These are phyloP conservation scores for Limanda limanda DNA, from an alignment of 2,113 vertebrate species.

Conservation along the genomic window DNA sequence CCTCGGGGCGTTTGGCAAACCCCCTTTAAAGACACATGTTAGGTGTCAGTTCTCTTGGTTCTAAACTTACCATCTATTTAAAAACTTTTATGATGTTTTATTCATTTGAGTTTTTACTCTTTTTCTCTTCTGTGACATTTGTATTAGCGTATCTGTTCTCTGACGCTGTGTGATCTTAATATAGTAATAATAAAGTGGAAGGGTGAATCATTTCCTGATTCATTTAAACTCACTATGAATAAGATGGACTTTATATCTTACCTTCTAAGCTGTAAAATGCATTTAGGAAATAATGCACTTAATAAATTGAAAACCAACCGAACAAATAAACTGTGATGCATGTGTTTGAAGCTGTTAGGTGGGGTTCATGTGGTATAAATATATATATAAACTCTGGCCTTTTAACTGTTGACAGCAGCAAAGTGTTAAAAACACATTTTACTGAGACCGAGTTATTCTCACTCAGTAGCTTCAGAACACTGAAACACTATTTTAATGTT, in stretches of 20 bases:
- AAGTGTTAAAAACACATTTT: constrained; percentile 2
- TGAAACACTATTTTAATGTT: constrained; percentile 4
- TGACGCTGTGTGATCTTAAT: too few relatives aligned
- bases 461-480: not conserved
- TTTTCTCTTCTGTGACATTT: too few relatives aligned
- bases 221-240: not conserved
- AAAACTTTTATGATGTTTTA: too few relatives aligned
- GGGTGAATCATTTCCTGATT: too few relatives aligned
- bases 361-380: not conserved
- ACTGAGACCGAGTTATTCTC: constrained; percentile 15
- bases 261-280: not conserved
- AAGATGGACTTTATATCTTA: not conserved
- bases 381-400: not conserved
- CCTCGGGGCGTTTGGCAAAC: too few relatives aligned
- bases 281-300: not conserved
- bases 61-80: too few relatives aligned
- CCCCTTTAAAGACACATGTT: too few relatives aligned
- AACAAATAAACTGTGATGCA: not conserved
- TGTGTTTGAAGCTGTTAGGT: not conserved
- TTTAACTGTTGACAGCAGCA: constrained; percentile 12
- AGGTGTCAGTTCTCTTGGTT: too few relatives aligned
- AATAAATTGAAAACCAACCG: constrained; percentile 1
- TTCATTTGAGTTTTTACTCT: too few relatives aligned
- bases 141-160: too few relatives aligned
- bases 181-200: too few relatives aligned